These are phyloP conservation scores for Hystrix brachyura DNA, from an alignment of 2,113 vertebrate species.

Conservation along the genomic window DNA sequence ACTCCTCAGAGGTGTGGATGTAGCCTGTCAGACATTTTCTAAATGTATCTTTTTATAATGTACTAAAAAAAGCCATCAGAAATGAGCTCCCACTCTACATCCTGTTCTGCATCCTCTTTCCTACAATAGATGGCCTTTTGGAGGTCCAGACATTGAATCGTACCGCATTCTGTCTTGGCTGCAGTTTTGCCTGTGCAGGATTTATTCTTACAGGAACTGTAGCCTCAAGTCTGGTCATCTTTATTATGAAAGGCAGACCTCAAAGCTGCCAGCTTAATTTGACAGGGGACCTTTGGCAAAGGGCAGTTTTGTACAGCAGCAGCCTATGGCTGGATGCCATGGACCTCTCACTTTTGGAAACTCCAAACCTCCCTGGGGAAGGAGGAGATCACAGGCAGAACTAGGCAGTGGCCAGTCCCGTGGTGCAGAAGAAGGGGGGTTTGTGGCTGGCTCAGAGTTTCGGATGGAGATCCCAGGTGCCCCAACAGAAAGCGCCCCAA, in stretches of 20 bases:
- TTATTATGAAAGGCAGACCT: neutral
- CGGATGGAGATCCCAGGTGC: neutral
- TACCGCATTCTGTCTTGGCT: neutral
- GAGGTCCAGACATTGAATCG: neutral
- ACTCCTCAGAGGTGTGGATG: neutral
- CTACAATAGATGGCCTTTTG: neutral
- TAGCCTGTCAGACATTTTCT: neutral
- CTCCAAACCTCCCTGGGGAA: neutral
- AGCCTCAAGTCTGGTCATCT: neutral
- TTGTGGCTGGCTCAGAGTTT: neutral
- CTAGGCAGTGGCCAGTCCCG: neutral
- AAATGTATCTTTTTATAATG: conserved; percentile 7
- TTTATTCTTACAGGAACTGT: neutral
- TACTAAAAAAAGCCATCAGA: neutral
- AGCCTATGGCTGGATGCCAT: neutral
- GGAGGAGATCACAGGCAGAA: neutral
- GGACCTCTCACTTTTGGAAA: neutral
- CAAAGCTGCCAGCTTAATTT: neutral
- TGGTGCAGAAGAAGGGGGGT: neutral
- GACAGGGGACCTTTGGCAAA: neutral
- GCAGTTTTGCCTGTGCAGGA: neutral
- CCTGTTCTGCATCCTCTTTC: neutral
- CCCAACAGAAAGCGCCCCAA: neutral
- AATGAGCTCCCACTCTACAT: neutral
- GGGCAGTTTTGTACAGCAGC: neutral